Conservation (phyloP, 2,888 invertebrate species). For the Dryadula phaetusa region DNA sequence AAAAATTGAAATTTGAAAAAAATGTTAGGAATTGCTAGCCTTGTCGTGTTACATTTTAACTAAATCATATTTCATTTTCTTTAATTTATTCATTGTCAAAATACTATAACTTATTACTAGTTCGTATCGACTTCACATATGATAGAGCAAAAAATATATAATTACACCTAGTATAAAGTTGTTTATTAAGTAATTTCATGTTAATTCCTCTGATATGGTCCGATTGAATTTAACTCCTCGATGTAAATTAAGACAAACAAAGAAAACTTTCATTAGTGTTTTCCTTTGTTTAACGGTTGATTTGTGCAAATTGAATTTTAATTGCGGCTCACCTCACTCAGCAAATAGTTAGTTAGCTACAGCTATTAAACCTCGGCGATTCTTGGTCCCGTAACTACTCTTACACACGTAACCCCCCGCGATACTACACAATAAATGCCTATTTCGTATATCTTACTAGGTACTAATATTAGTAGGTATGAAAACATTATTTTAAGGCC, state of each 20-base stretch:
- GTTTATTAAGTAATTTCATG: slow-evolving; percentile 1
- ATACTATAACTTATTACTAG: no score
- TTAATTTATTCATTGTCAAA: no score
- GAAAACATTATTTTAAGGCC: no score
- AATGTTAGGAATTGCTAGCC: no score
- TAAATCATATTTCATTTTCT: no score
- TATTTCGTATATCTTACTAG: slow-evolving; percentile 46
- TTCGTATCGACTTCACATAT: no score
- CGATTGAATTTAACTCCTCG: slow-evolving; percentile 4
- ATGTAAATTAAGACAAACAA: slow-evolving; percentile 33
- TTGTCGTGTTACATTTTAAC: no score
- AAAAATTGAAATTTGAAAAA: no score
- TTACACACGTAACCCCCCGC: slow-evolving; percentile 43
- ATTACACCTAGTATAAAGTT: neutral
- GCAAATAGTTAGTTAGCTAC: slow-evolving; percentile 46
- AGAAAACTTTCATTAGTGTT: slow-evolving; percentile 40
- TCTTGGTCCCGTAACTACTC: slow-evolving; percentile 45
- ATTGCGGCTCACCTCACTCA: slow-evolving; percentile 60
- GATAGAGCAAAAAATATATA: neutral
- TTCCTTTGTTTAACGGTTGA: slow-evolving; percentile 68
- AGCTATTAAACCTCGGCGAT: slow-evolving; percentile 41
- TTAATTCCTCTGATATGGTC: neutral
- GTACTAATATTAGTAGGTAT: no score
- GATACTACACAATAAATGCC: slow-evolving; percentile 38
- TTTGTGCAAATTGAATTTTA: slow-evolving; percentile 75